Evolutionary conservation across 1,140 invertebrate genomes (phyloP).

Genomic region (Leptopilina clavipes): DNA sequence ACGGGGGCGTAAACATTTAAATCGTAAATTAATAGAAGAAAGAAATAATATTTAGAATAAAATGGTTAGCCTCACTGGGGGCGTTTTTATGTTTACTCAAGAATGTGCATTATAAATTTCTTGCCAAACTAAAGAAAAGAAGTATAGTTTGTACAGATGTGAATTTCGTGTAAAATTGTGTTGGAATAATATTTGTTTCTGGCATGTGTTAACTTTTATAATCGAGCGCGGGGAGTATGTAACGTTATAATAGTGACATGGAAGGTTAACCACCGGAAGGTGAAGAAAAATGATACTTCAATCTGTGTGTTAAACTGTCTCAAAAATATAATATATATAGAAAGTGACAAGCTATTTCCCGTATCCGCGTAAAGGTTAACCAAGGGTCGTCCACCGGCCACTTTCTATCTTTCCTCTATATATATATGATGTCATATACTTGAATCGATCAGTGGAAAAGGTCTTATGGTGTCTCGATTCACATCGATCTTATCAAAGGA

Average conservation of each 20-base stretch:
- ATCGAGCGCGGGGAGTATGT: background rate
- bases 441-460: constrained; percentile 2
- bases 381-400: background rate
- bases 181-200: constrained; percentile 29
- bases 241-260: background rate
- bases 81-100: background rate
- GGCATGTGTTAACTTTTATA: constrained; percentile 22
- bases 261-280: background rate
- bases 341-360: constrained; percentile 21
- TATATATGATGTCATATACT: background rate
- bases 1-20: background rate
- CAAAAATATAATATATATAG: background rate
- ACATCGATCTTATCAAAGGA: background rate
- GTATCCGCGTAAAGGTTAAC: background rate
- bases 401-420: background rate
- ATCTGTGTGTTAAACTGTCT: background rate
- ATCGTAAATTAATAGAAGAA: constrained; percentile 13
- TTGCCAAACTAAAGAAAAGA: constrained; percentile 14
- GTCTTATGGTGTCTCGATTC: constrained; percentile 8
- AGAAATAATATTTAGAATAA: constrained; percentile 21
- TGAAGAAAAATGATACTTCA: constrained; percentile 11
- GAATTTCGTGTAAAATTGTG: constrained; percentile 1
- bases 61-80: background rate
- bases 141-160: constrained; percentile 16
- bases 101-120: constrained; percentile 7